Evolutionary conservation across 37 sponge, comb jelly and placozoan genomes (phyloP).

Genomic region (Halichondria panicea): DNA sequence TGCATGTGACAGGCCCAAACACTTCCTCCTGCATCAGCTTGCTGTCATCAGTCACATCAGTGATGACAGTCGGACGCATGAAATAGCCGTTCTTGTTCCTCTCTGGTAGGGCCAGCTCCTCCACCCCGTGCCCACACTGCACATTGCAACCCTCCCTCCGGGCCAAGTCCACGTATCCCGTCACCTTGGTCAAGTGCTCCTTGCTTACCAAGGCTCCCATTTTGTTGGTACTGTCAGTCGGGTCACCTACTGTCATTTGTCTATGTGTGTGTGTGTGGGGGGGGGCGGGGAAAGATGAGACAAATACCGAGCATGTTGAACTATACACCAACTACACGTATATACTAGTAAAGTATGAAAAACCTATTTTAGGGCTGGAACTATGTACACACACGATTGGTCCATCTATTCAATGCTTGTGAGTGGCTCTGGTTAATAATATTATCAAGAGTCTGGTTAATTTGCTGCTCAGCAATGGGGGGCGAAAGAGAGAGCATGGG

Average conservation of each 20-base stretch:
- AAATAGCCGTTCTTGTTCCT: slow-evolving; percentile 81
- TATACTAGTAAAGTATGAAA: neutral
- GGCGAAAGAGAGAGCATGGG: too few relatives aligned
- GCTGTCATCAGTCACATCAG: slow-evolving; percentile 73
- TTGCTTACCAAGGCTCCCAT: slow-evolving; percentile 89
- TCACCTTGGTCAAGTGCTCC: slow-evolving; percentile 89
- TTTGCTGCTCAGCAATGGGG: neutral
- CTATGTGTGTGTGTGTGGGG: slow-evolving; percentile 14
- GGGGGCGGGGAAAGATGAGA: neutral
- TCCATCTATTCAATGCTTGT: too few relatives aligned
- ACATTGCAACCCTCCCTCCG: slow-evolving; percentile 78
- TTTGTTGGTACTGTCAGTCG: slow-evolving; percentile 56
- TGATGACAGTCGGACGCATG: slow-evolving; percentile 86
- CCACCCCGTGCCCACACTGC: slow-evolving; percentile 76
- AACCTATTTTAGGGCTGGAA: too few relatives aligned
- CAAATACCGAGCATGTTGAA: too few relatives aligned
- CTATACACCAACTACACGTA: neutral
- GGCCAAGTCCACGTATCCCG: slow-evolving; percentile 71
- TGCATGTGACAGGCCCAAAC: slow-evolving; percentile 91
- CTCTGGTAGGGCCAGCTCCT: slow-evolving; percentile 61
- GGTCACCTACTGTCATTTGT: slow-evolving; percentile 79
- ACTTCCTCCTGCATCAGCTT: slow-evolving; percentile 87
- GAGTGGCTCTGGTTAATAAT: too few relatives aligned
- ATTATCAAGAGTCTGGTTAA: too few relatives aligned
- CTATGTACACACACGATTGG: too few relatives aligned